Base-by-base conservation (phyloP, 37 sponge, comb jelly and placozoan genomes). In the Haliclona indistincta region DNA sequence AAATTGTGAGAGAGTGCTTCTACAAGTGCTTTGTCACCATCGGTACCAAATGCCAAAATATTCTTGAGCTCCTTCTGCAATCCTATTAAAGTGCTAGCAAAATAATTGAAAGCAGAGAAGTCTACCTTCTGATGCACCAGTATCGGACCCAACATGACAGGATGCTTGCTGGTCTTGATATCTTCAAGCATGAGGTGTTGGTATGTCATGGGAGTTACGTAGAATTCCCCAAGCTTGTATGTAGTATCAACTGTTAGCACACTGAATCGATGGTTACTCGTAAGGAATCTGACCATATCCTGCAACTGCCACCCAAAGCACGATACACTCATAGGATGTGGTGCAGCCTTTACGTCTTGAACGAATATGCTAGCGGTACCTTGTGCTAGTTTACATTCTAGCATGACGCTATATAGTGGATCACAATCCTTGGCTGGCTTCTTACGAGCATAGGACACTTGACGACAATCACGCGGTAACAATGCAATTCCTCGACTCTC, bases 301-400 rank as follows among this genome's bases (percentile, higher is more conserved):
- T 58, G 26, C 10, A 80, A 8, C 35, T 80, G 81, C 72, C 81
- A 80, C 19, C 58, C 65, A 60, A 26, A 80, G 34, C 29, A 70
- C 38, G 43, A 19, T 41, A 80, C 72, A 71, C 69, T 42, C 72
- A 36, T 25, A 3, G 81, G 81, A 30, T 69, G 38, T 56, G 81
- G 71, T 43, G 81, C 81, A 65, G 81, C 81, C 36, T 71, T 80
- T 22, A 80, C 81, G 58, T 80, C 81, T 32, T 38, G 63, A 23
- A 71, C 72, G 62, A 70, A 80, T 43, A 20, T 34, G 19, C 43
- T 53, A 4, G 53, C 23, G 2, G 68, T 37, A 1, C 80, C 80
- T 54, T 79, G 70, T 13, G 80, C 58, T 11, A 80, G 65, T 38
- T 80, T 70, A 56, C 81, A 80, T 38, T 70, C 72, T 3, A 80